Evolutionary conservation across 2,888 invertebrate species (phyloP), one percentile per base, ranked within the genome.

Genomic region (Acheta domesticus): DNA sequence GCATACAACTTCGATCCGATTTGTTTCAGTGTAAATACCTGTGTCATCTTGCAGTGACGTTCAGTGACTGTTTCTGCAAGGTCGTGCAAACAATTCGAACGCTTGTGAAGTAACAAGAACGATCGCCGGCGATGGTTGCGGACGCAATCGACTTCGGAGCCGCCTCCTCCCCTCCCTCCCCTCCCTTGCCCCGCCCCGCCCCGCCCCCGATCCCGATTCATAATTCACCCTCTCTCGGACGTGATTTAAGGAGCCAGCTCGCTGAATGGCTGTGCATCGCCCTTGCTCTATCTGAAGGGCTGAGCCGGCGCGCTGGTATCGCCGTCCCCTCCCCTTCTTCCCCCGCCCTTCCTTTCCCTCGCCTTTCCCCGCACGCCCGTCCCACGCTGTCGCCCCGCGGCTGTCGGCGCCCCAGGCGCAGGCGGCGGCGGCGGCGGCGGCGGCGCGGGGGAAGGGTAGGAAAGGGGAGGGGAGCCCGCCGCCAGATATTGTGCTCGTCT

Each of bases 401-500:
- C 21, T 20, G 21, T 21, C 75, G 75, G 16, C 75, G n/a, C 21
- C 36, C 20, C 76, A 14, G 48, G 16, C 48, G 8, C n/a, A n/a
- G 76, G 19, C 48, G 48, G n/a, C 19, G 48, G 16, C 48, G 76
- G 21, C 36, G 76, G 14, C 14, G 49, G 36, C 19, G 76, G 62
- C 2, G 12, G 16, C 12, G 62, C 8, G 8, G 62, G 62, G 8
- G 12, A 62, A 14, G n/a, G 62, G 12, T 12, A 14, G n/a, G 62
- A 62, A 14, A 8, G 62, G n/a, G 62, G 16, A 62, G 14, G n/a
- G n/a, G 62, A 12, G 62, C n/a, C 62, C 62, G 62, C 62, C 62
- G 62, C 62, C 62, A 62, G 62, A 62, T 62, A 62, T 62, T 62
- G 62, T 62, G 62, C 62, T 62, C 62, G 62, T 62, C 62, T 62